Conservation (phyloP, 2,888 invertebrate genomes). For the Troglohyphantes excavatus region DNA sequence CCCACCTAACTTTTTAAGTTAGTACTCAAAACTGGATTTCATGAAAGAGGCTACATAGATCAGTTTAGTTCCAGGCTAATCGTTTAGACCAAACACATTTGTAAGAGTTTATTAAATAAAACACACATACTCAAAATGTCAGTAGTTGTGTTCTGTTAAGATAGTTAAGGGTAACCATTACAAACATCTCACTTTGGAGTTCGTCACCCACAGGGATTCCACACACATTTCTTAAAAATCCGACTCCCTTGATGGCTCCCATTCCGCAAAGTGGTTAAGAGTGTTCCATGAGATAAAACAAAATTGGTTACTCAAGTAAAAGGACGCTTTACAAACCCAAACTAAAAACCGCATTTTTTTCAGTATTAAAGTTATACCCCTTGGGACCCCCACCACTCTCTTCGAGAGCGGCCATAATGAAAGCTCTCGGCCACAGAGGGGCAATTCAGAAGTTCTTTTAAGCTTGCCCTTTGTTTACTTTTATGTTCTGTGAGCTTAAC, state of each 20-base stretch:
- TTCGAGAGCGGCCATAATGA: conserved; percentile 8
- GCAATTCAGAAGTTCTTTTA: conserved; percentile 34
- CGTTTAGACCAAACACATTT: too few relatives aligned
- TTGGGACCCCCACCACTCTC: not conserved
- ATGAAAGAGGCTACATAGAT: too few relatives aligned
- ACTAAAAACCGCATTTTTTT: not conserved
- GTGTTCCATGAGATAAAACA: not conserved
- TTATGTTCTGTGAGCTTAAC: not conserved
- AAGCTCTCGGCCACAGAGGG: conserved; percentile 22
- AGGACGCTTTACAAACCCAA: not conserved
- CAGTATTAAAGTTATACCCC: not conserved
- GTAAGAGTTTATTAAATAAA: too few relatives aligned
- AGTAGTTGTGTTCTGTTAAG: too few relatives aligned
- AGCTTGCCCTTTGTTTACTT: not conserved
- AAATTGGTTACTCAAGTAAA: conserved; percentile 1
- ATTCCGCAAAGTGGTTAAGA: not conserved
- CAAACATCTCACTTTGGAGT: too few relatives aligned
- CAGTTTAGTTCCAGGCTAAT: too few relatives aligned
- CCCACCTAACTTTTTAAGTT: too few relatives aligned
- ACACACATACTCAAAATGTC: too few relatives aligned
- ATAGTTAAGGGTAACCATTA: too few relatives aligned
- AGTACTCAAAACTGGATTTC: too few relatives aligned
- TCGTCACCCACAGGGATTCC: not conserved
- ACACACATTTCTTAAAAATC: not conserved
- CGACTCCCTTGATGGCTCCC: not conserved